Base-by-base conservation (phyloP, 2,888 invertebrate genomes). In the Lordiphosa andalusiaca region DNA sequence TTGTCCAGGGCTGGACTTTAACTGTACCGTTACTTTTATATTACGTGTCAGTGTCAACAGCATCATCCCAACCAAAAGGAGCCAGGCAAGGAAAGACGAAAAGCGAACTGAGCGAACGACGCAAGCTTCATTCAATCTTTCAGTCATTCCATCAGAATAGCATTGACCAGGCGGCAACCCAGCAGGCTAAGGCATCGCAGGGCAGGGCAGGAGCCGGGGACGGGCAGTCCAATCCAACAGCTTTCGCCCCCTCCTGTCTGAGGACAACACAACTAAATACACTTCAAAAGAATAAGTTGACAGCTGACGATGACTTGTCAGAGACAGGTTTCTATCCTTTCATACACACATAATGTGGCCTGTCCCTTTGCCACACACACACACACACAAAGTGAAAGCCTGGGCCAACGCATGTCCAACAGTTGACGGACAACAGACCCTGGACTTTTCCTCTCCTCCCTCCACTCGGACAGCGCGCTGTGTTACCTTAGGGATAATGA, bases 281-380 rank as follows among this genome's bases (percentile, higher is more conserved):
- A 87, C 85, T 87, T 86, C 87, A 86, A 87, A 86, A 86, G 86
- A 86, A 86, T 86, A 86, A 86, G 87, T 86, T 87, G 87, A 86
- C 87, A 86, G 86, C 87, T 86, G 85, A 86, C 85, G 87, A 87
- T 86, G 85, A 86, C 85, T 86, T 86, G 87, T 87, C 85, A 86
- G 77, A 70, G 84, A 86, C 85, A 87, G 86, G 84, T 84, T 72
- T 86, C 74, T 74, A 87, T 86, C 84, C 86, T 85, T 87, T 86
- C 66, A 75, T 70, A 83, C 67, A 60, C 60, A 50, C 80, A 84
- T 73, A 76, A 76, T 82, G 72, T 75, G 62, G 39, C 42, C 49
- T 39, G 39, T 44, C 48, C 38, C 48, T 25, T 37, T 19, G 40
- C 48, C 42, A 6, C 33, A n/a, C 16, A 51, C 10, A 40, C 16